Base-by-base conservation (phyloP, 2,888 invertebrate species). In the Trisateles emortualis region DNA sequence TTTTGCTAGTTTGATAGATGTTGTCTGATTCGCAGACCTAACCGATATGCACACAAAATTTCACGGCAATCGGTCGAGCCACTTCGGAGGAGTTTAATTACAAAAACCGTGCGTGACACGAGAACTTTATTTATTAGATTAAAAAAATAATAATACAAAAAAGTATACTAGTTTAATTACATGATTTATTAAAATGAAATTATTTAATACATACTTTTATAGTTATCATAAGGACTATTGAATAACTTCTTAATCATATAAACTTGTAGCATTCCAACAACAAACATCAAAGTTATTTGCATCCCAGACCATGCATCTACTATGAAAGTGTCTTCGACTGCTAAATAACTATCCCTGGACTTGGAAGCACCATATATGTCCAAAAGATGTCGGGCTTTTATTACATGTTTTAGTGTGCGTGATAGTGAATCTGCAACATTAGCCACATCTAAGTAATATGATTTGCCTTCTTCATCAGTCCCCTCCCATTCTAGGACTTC, bases 271-370 rank as follows among this genome's bases (percentile, higher is more conserved):
- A 95, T 74, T 0, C 96, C 97, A 0, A 97, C 96, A 4, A 90
- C 68, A 16, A 96, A 67, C 96, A 98, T 96, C 16, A 96, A 93
- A 22, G 90, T 76, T 32, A 97, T 94, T 78, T 97, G 96, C 19
- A 97, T 82, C 39, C 94, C 81, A 0, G 97, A 97, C 95, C 97
- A 97, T 44, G 94, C 88, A 75, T 97, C 97, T 0, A 98, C 97
- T 61, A 96, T 94, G 59, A 95, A 95, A 72, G 95, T 96, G 77
- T 96, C 97, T 67, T 95, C 94, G 74, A 96, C 96, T 8, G 96
- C 96, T 2, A 96, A 76, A 80, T 97, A 96, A 45, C 96, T 94
- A 83, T 98, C 98, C n/a, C 97, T 90, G 0, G 97, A 95, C 83
- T 97, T 97, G 53, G 94, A 93, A 0, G 96, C 96, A 45, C 95